These are phyloP conservation scores for Glaucomys volans DNA, from an alignment of 2,113 vertebrate genomes.

Conservation along the genomic window DNA sequence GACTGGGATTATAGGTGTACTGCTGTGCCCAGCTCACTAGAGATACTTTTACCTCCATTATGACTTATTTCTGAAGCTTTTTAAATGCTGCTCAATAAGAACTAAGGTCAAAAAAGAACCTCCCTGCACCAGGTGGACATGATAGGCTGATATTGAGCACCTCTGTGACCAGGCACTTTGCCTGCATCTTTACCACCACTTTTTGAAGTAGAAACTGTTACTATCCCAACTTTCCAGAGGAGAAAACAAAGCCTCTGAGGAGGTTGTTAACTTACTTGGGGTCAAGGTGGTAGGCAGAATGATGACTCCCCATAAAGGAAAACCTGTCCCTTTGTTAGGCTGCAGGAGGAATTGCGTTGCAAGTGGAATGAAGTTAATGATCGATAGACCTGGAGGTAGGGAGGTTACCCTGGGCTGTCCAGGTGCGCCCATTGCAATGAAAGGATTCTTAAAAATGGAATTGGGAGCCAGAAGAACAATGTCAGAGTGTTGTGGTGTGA, in stretches of 20 bases:
- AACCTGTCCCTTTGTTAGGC: not conserved
- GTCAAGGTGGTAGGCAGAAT: not conserved
- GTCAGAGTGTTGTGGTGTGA: not conserved
- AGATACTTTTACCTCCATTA: conserved; percentile 5
- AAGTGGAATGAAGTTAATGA: not conserved
- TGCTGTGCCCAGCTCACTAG: too few relatives aligned
- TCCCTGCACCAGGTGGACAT: not conserved
- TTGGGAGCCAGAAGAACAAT: not conserved
- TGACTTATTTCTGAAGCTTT: not conserved
- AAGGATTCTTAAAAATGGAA: not conserved
- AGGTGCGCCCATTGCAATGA: not conserved
- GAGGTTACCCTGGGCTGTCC: not conserved
- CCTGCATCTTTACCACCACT: not conserved
- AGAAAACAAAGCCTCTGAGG: not conserved
- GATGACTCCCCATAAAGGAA: not conserved
- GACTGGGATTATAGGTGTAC: not conserved
- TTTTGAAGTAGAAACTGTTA: not conserved
- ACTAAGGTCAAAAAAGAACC: not conserved
- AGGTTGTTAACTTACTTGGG: not conserved
- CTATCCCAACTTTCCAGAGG: not conserved
- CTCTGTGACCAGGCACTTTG: not conserved
- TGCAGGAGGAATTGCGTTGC: not conserved
- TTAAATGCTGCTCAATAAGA: not conserved
- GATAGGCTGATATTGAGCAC: not conserved
- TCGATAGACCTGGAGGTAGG: not conserved